phyloP scores from a whole-genome alignment of 2,888 invertebrate species.

The Ormyrus rosae region DNA sequence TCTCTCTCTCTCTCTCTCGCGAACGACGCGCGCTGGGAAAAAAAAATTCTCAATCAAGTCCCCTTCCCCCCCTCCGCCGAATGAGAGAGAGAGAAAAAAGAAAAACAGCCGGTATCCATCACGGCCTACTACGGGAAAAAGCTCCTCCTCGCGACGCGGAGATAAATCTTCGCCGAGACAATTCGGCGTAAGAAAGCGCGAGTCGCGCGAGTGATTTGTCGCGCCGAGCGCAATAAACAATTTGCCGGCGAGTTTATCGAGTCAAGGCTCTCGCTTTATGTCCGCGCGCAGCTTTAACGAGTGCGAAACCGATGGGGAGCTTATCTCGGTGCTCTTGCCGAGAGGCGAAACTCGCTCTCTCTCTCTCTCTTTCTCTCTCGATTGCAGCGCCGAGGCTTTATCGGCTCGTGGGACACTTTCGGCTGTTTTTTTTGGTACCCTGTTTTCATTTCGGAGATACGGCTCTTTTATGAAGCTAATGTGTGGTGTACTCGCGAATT shows the following conservation, averaged over 20 bases:
- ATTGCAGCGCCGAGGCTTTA: background rate
- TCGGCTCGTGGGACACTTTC: constrained; percentile 9
- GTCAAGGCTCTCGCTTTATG: background rate
- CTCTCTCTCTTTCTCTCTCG: background rate
- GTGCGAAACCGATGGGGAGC: constrained; percentile 2
- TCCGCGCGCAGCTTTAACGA: constrained; percentile 9
- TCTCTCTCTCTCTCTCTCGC: too few species aligned
- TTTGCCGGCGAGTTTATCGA: constrained; percentile 28
- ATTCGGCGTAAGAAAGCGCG: constrained; percentile 5
- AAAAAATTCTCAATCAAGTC: too few species aligned
- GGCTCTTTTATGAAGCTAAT: too few species aligned
- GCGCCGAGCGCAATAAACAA: constrained; percentile 30
- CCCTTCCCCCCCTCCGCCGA: too few species aligned
- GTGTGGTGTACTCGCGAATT: too few species aligned
- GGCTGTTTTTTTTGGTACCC: background rate
- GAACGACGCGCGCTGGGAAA: too few species aligned
- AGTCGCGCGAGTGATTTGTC: constrained; percentile 24
- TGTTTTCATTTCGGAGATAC: background rate
- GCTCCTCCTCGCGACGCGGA: background rate
- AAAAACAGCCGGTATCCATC: background rate
- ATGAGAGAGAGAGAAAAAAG: too few species aligned
- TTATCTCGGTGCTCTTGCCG: constrained; percentile 17
- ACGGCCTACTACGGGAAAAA: too few species aligned
- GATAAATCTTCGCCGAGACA: background rate
- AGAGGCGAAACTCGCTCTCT: constrained; percentile 27